Percentiles rank a stretch among this genome's conserved stretches.
Evolutionary conservation across 2,888 invertebrate species (phyloP).

Genomic region (Cheilosia soror): DNA sequence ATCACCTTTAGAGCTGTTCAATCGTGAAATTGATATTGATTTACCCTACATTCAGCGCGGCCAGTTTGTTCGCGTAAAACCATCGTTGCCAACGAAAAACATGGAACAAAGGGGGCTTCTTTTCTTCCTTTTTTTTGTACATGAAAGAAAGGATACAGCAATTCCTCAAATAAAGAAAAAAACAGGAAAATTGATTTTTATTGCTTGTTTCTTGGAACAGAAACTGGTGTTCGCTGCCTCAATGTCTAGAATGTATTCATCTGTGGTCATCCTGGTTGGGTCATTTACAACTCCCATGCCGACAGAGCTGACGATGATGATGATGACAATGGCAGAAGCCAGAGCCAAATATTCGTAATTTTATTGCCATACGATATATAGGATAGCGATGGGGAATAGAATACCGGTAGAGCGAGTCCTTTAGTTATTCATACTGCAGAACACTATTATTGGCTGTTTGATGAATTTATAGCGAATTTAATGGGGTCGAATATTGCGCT

Average conservation of each 20-base stretch:
- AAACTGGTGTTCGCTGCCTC: conserved; percentile 48
- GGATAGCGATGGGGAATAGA: background rate
- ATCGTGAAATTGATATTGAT: conserved; percentile 71
- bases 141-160: conserved; percentile 10
- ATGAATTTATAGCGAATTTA: conserved; percentile 57
- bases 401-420: conserved; percentile 1
- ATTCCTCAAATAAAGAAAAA: conserved; percentile 17
- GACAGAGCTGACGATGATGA: conserved; percentile 33
- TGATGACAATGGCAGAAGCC: conserved; percentile 48
- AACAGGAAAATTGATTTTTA: conserved; percentile 67
- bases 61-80: conserved; percentile 58
- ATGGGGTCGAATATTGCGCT: conserved; percentile 21
- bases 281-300: conserved; percentile 62
- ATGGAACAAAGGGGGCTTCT: conserved; percentile 11
- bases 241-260: conserved; percentile 46
- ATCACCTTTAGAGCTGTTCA: conserved; percentile 62
- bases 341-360: conserved; percentile 60
- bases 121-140: conserved; percentile 4
- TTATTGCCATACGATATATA: conserved; percentile 26
- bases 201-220: conserved; percentile 57
- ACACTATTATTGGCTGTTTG: conserved; percentile 48
- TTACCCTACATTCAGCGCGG: conserved; percentile 61
- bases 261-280: conserved; percentile 29
- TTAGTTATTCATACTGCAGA: conserved; percentile 39
- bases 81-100: conserved; percentile 14